Evolutionary conservation across 2,888 invertebrate genomes (phyloP), one percentile per base, ranked within the genome.

Genomic region (Unio pictorum): DNA sequence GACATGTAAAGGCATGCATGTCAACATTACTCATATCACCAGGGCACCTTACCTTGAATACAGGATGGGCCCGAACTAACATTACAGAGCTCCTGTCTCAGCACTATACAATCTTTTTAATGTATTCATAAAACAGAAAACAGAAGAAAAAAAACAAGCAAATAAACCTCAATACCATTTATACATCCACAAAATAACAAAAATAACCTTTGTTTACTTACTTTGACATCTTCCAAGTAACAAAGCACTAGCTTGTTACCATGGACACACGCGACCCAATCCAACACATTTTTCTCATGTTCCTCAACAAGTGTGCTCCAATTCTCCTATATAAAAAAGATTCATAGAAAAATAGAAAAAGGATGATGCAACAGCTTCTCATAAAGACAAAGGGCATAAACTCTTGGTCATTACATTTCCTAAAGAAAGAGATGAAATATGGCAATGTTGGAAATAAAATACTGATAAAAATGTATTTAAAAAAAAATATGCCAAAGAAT

Each of bases 181-280:
- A 54, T 45, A 34, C 7, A 23, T 45, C 1, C 45, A 45, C 45
- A 45, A 17, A 6, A 30, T 8, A 17, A 28, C n/a, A 54, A 55
- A n/a, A 55, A 17, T n/a, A 6, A 57, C 30, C 4, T n/a, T 26
- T 56, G 55, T 26, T 64, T 60, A 45, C 45, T 84, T 91, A 96
- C 97, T 93, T 98, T 98, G 15, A 98, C 98, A 92, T 99, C 97
- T 87, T 95, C 93, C 71, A 98, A 93, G 88, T 98, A 99, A 88
- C 95, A 95, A 56, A 96, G 91, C 66, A 98, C 93, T 56, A 99
- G 91, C 90, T 96, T 95, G 88, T 97, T 93, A n/a, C 93, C 91
- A 89, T 96, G 93, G 0, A 97, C 96, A 67, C 95, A 94, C 15
- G 93, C 92, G 0, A 94, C 95, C 95, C 96, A 97, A 88, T 97